Evolutionary conservation across 92 coral and sea anemone genomes (phyloP), one percentile per base, ranked within the genome.

Genomic region (Diadumene lineata): DNA sequence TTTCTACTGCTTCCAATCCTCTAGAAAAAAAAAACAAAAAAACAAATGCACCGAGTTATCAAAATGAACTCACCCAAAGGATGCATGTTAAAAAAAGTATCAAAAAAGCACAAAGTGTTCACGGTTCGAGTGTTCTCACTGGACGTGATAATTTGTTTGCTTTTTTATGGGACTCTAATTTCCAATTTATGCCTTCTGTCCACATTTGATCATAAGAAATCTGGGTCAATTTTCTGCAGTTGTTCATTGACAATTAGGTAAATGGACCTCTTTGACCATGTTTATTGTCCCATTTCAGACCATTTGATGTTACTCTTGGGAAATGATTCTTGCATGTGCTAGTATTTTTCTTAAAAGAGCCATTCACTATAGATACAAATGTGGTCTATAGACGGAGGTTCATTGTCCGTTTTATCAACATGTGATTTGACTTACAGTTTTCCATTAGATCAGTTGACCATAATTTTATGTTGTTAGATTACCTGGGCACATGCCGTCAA

Each of bases 401-500:
- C 9, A 44, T 44, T 44, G 10, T 8, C 62, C 10, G 4, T n/a
- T 8, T 56, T 56, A 8, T 56, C 62, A 10, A 56, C 22, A 22
- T 23, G 23, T 60, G 30, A 60, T 22, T 53, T 2, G 8, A 23
- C 31, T 22, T 2, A 10, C 7, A 30, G 23, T 23, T 60, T 21
- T 60, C 11, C 16, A 60, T 26, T 32, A 2, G 7, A 1, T 2
- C 13, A 23, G 31, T 22, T 28, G 34, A 4, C 15, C 3, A 27
- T 13, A 28, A 1, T 15, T 62, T 26, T 30, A 6, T 29, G 28
- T 62, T 26, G 1, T 28, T 1, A 88, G 9, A 64, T 94, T 32
- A 86, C 92, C n/a, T 94, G 98, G 98, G 76, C 82, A 51, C 98
- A 94, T 79, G 97, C 97, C 0, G 88, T 87, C 4, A 94, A 94